These are phyloP conservation scores for Ancistrus triradiatus DNA, from an alignment of 2,113 vertebrate species.

Conservation along the genomic window DNA sequence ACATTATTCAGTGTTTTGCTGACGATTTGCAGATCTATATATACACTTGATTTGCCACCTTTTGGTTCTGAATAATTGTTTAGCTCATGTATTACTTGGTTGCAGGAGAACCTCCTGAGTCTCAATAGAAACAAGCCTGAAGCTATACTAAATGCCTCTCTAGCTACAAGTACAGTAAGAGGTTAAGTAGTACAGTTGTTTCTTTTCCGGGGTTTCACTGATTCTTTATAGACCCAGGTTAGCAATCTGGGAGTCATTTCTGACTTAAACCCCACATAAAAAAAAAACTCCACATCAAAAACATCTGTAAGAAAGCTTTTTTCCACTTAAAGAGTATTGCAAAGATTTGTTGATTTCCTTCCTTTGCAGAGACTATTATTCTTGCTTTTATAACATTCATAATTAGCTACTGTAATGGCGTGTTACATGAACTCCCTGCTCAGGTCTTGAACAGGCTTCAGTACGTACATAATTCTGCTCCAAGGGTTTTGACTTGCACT, in stretches of 20 bases:
- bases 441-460: not conserved
- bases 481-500: not conserved
- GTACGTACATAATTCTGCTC: slow-evolving; percentile 1
- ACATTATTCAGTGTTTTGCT: too few relatives aligned
- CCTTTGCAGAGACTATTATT: not conserved
- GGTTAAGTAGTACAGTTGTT: not conserved
- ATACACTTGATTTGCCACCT: too few relatives aligned
- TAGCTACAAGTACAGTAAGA: not conserved
- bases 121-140: not conserved
- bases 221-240: too few relatives aligned
- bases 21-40: too few relatives aligned
- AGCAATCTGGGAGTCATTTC: not conserved
- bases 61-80: too few relatives aligned
- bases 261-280: not conserved
- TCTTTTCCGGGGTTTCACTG: too few relatives aligned
- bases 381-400: not conserved
- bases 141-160: not conserved
- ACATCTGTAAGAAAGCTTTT: not conserved
- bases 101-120: too few relatives aligned
- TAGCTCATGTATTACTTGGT: too few relatives aligned
- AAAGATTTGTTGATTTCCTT: not conserved
- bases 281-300: not conserved
- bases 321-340: not conserved
- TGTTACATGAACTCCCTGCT: not conserved
- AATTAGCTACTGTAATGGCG: not conserved